phyloP scores from a whole-genome alignment of 2,888 invertebrate species.

The Yponomeuta plumbellus region DNA sequence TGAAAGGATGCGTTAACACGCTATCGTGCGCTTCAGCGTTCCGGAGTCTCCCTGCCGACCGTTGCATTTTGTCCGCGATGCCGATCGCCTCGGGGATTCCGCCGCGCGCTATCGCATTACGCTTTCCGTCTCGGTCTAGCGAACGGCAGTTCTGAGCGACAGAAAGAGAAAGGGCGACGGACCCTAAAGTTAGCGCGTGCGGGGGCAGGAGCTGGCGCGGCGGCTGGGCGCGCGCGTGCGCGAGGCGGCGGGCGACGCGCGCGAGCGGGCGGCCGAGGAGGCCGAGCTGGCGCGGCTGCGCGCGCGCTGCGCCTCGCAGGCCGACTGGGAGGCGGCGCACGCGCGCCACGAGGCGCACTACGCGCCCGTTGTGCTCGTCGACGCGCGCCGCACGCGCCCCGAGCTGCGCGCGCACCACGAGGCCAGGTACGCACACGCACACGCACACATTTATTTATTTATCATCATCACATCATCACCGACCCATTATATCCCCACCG shows the following conservation, averaged over 20 bases:
- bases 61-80: no score
- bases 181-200: background rate
- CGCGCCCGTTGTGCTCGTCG: slow-evolving; percentile 87
- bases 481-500: no score
- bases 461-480: no score
- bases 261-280: slow-evolving; percentile 92
- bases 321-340: slow-evolving; percentile 29
- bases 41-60: no score
- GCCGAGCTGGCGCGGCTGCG: slow-evolving; percentile 91
- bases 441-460: background rate
- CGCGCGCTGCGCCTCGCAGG: slow-evolving; percentile 72
- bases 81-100: no score
- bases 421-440: background rate
- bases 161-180: no score
- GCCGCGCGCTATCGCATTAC: no score
- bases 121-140: no score
- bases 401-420: slow-evolving; percentile 78
- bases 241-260: slow-evolving; percentile 93
- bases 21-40: no score
- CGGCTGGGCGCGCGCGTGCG: slow-evolving; percentile 94
- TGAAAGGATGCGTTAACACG: no score
- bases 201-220: slow-evolving; percentile 84
- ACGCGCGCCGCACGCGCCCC: slow-evolving; percentile 78
- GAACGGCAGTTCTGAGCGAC: no score
- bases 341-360: slow-evolving; percentile 89